Conservation (phyloP, 1,140 invertebrate species). For the Agrilus planipennis region DNA sequence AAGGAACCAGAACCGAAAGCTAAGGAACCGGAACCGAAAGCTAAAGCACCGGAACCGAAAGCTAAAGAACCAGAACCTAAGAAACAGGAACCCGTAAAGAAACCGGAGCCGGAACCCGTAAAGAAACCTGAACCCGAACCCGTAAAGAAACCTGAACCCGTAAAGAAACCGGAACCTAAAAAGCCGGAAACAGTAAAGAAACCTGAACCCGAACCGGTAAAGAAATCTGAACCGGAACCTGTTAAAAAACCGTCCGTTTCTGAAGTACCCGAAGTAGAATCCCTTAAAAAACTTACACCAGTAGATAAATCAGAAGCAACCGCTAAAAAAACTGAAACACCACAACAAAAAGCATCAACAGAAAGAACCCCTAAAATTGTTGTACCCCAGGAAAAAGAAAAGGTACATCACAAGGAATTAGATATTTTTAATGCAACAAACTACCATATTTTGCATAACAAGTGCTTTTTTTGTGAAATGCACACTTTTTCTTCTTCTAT, state of each 20-base stretch:
- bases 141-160: conserved; percentile 4
- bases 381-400: not conserved
- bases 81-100: conserved; percentile 10
- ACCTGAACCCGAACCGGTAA: conserved; percentile 11
- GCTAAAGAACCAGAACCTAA: conserved; percentile 12
- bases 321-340: not conserved
- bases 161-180: conserved; percentile 3
- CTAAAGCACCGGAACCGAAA: conserved; percentile 7
- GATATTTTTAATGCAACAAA: too few species aligned
- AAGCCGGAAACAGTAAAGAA: conserved; percentile 9
- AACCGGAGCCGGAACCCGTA: not conserved
- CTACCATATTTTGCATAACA: too few species aligned
- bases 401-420: too few species aligned
- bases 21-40: conserved; percentile 1
- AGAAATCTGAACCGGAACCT: too few species aligned
- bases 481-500: too few species aligned
- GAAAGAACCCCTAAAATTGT: not conserved
- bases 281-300: too few species aligned
- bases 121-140: conserved; percentile 2
- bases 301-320: too few species aligned
- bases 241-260: too few species aligned
- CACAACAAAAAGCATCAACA: not conserved
- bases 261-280: too few species aligned
- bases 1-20: conserved; percentile 16
- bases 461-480: too few species aligned